Conservation (phyloP, 2,888 invertebrate genomes). For the Polyploca ridens region DNA sequence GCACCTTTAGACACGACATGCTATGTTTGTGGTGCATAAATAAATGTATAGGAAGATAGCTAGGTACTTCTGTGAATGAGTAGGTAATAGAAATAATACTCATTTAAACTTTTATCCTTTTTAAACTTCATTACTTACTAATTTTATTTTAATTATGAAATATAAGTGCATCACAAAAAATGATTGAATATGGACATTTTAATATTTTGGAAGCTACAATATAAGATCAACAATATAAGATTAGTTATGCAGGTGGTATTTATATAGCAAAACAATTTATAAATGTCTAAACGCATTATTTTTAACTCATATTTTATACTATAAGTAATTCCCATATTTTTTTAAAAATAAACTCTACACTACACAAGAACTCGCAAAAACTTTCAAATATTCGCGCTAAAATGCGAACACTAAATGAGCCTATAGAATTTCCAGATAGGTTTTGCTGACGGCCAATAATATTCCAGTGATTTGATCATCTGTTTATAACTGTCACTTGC, state of each 20-base stretch:
- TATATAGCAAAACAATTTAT: too few species aligned
- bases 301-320: too few species aligned
- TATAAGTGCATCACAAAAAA: too few species aligned
- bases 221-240: too few species aligned
- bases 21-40: too few species aligned
- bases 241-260: too few species aligned
- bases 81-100: neutral
- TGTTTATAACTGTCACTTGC: conserved; percentile 48
- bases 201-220: too few species aligned
- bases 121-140: neutral
- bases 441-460: conserved; percentile 37
- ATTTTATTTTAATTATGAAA: too few species aligned
- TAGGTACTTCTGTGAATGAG: neutral
- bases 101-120: neutral
- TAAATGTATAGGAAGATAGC: neutral
- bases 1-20: neutral
- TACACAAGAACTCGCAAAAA: neutral
- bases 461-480: conserved; percentile 35
- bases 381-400: conserved; percentile 32
- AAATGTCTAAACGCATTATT: too few species aligned
- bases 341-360: neutral
- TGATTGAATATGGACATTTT: too few species aligned
- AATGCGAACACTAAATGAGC: neutral
- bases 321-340: neutral
- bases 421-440: neutral